Base-by-base conservation (phyloP, 2,797 vertebrate species). In the Australoheros facetus region DNA sequence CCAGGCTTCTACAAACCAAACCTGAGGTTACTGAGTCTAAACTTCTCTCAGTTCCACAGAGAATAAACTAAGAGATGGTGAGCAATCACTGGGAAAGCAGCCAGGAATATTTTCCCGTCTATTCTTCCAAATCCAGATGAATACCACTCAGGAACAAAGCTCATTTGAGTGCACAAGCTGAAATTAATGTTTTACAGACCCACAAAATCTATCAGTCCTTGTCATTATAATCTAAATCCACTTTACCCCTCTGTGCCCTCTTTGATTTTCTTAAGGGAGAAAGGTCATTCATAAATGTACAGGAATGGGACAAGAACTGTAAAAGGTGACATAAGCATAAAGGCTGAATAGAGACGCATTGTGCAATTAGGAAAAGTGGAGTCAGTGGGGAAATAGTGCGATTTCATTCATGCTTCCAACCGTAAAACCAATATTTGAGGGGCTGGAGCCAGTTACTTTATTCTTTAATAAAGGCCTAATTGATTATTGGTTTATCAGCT, bases 21-120 rank as follows among this genome's bases (percentile, higher is more conserved):
- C 74, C 74, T 59, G 12, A 81, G 78, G 79, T 88, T 74, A 80
- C 10, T 56, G 82, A 73, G 85, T 87, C 62, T 84, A 85, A 86
- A 86, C 70, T 69, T 71, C 2, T 16, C 28, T 81, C 75, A 39
- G 45, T 73, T 76, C 73, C n/a, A 26, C 14, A 4, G 70, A 74
- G 60, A 60, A 70, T 60, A 73, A 57, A 77, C 23, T 23, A 28
- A 73, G 55, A 30, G 62, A 30, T 48, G 58, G 81, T 84, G 79
- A 84, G 78, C 74, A 79, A 89, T 82, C 19, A 59, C 7, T 23
- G 12, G 71, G 75, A 83, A 45, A 23, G 59, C 30, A 59, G 71
- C 76, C 83, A 79, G 55, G 60, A 62, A 72, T 70, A 62, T 80
- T 85, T 83, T 73, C 51, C 1, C 12, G 37, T 34, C 54, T 70